Base-by-base conservation (phyloP, 2,113 vertebrate genomes). In the Chaenogobius annularis region DNA sequence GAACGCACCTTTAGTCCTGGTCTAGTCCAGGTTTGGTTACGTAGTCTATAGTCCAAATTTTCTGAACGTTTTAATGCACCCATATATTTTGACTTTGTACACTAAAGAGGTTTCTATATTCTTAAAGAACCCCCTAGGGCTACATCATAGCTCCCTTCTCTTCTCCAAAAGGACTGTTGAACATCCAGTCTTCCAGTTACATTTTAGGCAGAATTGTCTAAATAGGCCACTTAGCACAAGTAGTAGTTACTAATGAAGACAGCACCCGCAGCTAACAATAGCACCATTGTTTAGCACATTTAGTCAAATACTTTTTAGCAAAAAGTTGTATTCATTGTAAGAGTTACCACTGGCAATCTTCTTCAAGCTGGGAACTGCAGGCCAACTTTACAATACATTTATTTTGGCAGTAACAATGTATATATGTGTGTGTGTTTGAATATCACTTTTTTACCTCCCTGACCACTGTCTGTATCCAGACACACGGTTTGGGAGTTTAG, bases 201-300 rank as follows among this genome's bases (percentile, higher is more conserved):
- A 63, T n/a, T 63, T 11, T n/a, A 19, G 37, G 10, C 61, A 63
- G 17, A 40, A 43, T 37, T 14, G 9, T 20, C 17, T 63, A 40
- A 63, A 20, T 63, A 19, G 5, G 26, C 26, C 58, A 61, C 5
- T 35, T 61, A 61, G 13, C 61, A n/a, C n/a, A 63, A 63, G 40
- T 11, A 63, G 61, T 7, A 10, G 31, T 63, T 63, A 63, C 19
- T 43, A 37, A 43, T n/a, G 35, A 63, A n/a, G 17, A 63, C 61
- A 40, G 17, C 61, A 40, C 61, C 61, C 61, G n/a, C 31, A 35
- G 35, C 61, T n/a, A 63, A 40, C 61, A 63, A 20, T 14, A 62
- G 59, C 59, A 62, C 59, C 31, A 19, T 35, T 31, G 9, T 63
- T 8, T 63, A 43, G 40, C 19, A 37, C 0, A 11, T 40, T 40